phyloP scores from a whole-genome alignment of 2,113 vertebrate genomes.

The Monarcha castaneiventris region DNA sequence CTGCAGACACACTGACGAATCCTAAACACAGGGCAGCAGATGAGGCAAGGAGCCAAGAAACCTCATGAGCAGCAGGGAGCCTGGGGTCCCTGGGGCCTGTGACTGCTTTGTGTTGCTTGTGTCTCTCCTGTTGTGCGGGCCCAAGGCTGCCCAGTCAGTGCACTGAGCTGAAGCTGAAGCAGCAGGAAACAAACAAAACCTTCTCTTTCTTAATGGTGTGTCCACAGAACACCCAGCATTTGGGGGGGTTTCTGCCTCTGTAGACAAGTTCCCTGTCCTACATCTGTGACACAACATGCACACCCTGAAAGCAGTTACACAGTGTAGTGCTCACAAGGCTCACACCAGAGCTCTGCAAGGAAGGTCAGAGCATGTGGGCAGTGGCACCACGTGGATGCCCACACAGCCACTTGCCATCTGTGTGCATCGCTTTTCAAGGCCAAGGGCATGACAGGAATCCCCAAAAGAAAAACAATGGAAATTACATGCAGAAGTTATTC shows the following conservation, averaged over 20 bases:
- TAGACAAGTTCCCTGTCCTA: background rate
- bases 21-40: background rate
- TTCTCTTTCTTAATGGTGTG: background rate
- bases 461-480: background rate
- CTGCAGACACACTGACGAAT: background rate
- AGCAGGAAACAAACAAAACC: background rate
- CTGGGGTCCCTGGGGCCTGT: background rate
- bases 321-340: accelerated
- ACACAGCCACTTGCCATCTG: background rate
- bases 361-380: accelerated
- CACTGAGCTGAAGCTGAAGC: background rate
- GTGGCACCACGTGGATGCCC: background rate
- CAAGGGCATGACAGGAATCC: background rate
- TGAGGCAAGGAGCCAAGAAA: background rate
- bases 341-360: background rate
- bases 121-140: accelerated
- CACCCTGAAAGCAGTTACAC: background rate
- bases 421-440: background rate
- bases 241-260: background rate
- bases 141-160: background rate
- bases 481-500: background rate
- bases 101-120: background rate
- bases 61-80: accelerated
- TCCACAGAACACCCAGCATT: background rate
- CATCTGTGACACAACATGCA: accelerated